Conservation (phyloP, 2,888 invertebrate genomes). For the Linyphia triangularis region DNA sequence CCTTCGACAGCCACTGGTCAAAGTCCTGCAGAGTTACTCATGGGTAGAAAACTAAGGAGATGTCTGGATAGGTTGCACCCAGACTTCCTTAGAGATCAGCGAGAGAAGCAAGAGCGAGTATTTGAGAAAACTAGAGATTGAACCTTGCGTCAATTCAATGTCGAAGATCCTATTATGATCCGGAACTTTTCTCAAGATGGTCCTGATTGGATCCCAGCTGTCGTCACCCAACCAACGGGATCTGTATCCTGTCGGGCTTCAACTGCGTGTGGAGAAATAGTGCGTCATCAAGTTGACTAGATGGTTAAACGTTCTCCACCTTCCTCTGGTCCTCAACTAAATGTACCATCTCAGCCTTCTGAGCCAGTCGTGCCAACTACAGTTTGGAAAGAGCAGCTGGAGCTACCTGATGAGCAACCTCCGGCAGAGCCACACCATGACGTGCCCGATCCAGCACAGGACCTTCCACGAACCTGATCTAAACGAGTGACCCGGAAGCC, state of each 20-base stretch:
- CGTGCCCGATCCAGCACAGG: too few relatives aligned
- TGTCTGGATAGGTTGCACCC: slow-evolving; percentile 37
- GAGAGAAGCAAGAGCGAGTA: background rate
- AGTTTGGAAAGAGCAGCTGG: background rate
- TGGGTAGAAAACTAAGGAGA: slow-evolving; percentile 5
- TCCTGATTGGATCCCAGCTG: slow-evolving; percentile 27
- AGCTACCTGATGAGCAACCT: background rate
- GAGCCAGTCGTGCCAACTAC: background rate
- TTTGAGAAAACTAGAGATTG: background rate
- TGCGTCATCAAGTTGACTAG: slow-evolving; percentile 5
- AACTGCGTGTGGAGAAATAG: background rate
- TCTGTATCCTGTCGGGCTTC: slow-evolving; percentile 12
- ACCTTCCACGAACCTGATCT: too few relatives aligned
- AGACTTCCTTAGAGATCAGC: slow-evolving; percentile 6
- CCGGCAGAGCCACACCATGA: background rate
- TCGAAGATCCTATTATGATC: slow-evolving; percentile 4
- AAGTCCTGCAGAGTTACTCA: slow-evolving; percentile 30
- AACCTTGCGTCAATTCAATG: background rate
- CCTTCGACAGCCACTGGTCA: slow-evolving; percentile 5
- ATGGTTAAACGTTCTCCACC: background rate
- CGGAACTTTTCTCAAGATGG: background rate
- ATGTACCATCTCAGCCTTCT: background rate
- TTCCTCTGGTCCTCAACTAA: background rate
- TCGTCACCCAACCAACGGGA: background rate
- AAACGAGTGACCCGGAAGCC: too few relatives aligned